Conservation (phyloP, 30 jellyfish, hydroid and myxozoan species). For the Aurelia aurita complex sp. Pacific region DNA sequence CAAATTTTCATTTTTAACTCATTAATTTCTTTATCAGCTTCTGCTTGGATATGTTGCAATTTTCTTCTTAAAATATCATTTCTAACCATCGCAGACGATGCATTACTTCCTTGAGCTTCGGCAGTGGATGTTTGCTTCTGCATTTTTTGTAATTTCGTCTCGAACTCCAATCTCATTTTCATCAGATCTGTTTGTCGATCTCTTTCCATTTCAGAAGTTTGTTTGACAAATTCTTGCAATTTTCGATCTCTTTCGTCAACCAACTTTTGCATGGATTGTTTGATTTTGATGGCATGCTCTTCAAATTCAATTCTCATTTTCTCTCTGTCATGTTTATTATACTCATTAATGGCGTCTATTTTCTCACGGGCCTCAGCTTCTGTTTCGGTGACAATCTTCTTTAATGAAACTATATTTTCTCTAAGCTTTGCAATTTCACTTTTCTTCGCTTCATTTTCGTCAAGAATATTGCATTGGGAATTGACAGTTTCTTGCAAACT, state of each 20-base stretch:
- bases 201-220: slow-evolving; percentile 3
- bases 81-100: slow-evolving; percentile 32
- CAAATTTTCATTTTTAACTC: slow-evolving; percentile 33
- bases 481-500: slow-evolving; percentile 48
- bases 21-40: slow-evolving; percentile 42
- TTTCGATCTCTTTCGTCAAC: slow-evolving; percentile 13
- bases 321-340: slow-evolving; percentile 8
- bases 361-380: slow-evolving; percentile 29
- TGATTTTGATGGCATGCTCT: slow-evolving; percentile 2
- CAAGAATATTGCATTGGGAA: slow-evolving; percentile 31
- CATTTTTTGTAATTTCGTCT: slow-evolving; percentile 39
- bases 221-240: slow-evolving; percentile 5
- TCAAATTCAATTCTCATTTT: slow-evolving; percentile 11
- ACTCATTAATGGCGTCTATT: slow-evolving; percentile 35
- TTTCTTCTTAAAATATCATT: slow-evolving; percentile 57
- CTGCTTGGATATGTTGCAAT: slow-evolving; percentile 60
- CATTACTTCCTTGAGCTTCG: slow-evolving; percentile 12
- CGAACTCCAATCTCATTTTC: slow-evolving; percentile 52
- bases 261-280: slow-evolving; percentile 5
- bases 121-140: slow-evolving; percentile 11
- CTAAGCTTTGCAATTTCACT: slow-evolving; percentile 16
- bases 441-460: slow-evolving; percentile 32
- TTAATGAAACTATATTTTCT: slow-evolving; percentile 3
- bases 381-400: background rate
- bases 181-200: slow-evolving; percentile 47